Base-by-base conservation (phyloP, 2,113 vertebrate species). In the Lycaon pictus region DNA sequence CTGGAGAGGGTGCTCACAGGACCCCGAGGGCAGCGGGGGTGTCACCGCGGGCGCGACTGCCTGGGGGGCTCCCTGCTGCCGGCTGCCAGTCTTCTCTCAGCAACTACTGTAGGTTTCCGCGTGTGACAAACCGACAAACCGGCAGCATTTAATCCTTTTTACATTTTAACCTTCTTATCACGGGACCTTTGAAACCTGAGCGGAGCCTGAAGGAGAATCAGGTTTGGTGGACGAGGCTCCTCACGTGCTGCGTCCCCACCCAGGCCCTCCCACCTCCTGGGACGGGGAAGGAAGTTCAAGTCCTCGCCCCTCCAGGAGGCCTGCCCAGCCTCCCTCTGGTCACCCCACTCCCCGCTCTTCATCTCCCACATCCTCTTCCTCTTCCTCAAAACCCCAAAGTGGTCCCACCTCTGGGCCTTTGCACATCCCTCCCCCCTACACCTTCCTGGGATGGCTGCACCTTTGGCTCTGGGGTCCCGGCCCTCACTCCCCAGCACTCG, bases 241-340 rank as follows among this genome's bases (percentile, higher is more conserved):
- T 15, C 5, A 3, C 4, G 3, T 0, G n/a, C 32, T 22, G 4
- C 37, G 4, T 0, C 55, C 32, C 9, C 11, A 0, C 17, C 22
- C 7, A 7, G 0, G 1, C 2, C 51, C 17, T 8, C 7, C 43
- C 1, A 16, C 48, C 15, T 3, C 10, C 37, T 2, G 2, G 9
- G 53, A 53, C 1, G 3, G 72, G 37, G 60, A 69, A 63, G 43
- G 79, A 55, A 74, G 43, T 35, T 25, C 71, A 53, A 16, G 60
- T 58, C 58, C 12, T 56, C 43, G 10, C 6, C 2, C 0, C 12
- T 11, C 29, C 9, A 0, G 27, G 17, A 82, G 51, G 35, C 11
- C 3, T 13, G 16, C 76, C 67, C 87, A 35, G 65, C 51, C 60
- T 93, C 15, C 13, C 22, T 22, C 12, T 69, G 71, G 56, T 37